phyloP scores from a whole-genome alignment of 2,888 invertebrate species.

The Nymphalis polychloros region DNA sequence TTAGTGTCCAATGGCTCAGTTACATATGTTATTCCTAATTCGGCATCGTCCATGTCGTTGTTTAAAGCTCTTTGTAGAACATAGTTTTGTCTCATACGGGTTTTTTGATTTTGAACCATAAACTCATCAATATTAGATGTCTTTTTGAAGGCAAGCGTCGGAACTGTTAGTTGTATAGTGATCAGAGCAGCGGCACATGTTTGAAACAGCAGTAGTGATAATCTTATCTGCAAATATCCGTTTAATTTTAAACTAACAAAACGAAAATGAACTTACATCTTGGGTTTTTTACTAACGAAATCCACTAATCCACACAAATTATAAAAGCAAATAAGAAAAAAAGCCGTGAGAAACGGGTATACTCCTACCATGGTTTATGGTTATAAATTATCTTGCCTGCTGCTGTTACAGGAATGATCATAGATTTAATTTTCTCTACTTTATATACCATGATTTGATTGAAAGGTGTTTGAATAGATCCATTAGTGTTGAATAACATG shows the following conservation, averaged over 20 bases:
- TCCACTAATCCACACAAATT: background rate
- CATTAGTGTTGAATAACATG: slow-evolving; percentile 55
- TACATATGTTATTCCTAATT: slow-evolving; percentile 49
- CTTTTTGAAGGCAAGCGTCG: slow-evolving; percentile 56
- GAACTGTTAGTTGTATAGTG: slow-evolving; percentile 54
- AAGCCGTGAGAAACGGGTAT: slow-evolving; percentile 3
- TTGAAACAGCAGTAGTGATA: slow-evolving; percentile 49
- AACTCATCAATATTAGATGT: slow-evolving; percentile 56
- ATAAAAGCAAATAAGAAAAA: slow-evolving; percentile 6
- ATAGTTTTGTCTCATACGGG: slow-evolving; percentile 64
- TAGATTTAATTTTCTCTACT: slow-evolving; percentile 41
- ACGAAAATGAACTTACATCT: background rate
- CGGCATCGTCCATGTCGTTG: slow-evolving; percentile 54
- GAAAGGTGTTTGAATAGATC: slow-evolving; percentile 60
- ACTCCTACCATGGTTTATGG: slow-evolving; percentile 64
- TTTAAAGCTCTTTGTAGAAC: slow-evolving; percentile 54
- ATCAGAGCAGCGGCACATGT: slow-evolving; percentile 56
- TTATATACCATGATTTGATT: slow-evolving; percentile 66
- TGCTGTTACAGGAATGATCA: slow-evolving; percentile 39
- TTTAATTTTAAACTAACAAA: slow-evolving; percentile 43
- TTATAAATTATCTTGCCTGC: slow-evolving; percentile 42
- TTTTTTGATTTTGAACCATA: slow-evolving; percentile 60
- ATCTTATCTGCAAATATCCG: slow-evolving; percentile 54
- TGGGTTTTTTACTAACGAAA: background rate
- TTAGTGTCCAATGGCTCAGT: slow-evolving; percentile 51